Conservation (phyloP, 2,113 vertebrate genomes). For the Tauraco erythrolophus region DNA sequence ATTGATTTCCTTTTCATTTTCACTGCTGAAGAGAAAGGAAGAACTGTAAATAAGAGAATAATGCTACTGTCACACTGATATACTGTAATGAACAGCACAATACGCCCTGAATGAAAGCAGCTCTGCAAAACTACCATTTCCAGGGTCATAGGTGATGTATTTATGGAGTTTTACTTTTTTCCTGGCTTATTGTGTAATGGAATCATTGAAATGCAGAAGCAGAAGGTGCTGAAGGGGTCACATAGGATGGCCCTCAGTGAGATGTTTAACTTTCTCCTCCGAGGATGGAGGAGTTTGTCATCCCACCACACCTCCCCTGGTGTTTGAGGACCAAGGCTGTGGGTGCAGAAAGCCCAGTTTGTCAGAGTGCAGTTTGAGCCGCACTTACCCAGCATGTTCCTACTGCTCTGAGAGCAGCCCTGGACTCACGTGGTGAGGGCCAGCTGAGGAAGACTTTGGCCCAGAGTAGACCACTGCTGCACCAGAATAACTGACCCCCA, state of each 20-base stretch:
- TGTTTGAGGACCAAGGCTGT: accelerated
- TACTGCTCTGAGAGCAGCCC: neutral
- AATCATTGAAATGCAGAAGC: neutral
- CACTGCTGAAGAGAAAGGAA: conserved; percentile 52
- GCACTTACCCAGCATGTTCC: neutral
- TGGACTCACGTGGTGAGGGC: accelerated
- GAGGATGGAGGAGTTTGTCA: neutral
- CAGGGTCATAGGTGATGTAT: conserved; percentile 14
- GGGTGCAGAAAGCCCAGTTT: neutral
- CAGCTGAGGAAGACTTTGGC: neutral
- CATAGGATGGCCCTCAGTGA: neutral
- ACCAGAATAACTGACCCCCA: neutral
- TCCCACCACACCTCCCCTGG: accelerated
- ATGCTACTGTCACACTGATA: conserved; percentile 64
- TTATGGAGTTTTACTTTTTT: neutral
- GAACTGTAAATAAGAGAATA: conserved; percentile 73
- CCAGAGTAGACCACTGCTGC: neutral
- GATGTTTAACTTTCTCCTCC: neutral
- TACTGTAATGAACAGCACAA: conserved; percentile 48
- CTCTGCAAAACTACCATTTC: neutral
- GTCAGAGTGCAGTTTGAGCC: accelerated
- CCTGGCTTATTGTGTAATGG: neutral
- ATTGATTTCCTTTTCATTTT: conserved; percentile 75
- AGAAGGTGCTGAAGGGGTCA: neutral
- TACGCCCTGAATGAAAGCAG: conserved; percentile 33